A percentile compares a stretch with the other conserved stretches of the same genome.
These are phyloP conservation scores for Halictus ligatus DNA, from an alignment of 2,888 invertebrate genomes.

Conservation along the genomic window DNA sequence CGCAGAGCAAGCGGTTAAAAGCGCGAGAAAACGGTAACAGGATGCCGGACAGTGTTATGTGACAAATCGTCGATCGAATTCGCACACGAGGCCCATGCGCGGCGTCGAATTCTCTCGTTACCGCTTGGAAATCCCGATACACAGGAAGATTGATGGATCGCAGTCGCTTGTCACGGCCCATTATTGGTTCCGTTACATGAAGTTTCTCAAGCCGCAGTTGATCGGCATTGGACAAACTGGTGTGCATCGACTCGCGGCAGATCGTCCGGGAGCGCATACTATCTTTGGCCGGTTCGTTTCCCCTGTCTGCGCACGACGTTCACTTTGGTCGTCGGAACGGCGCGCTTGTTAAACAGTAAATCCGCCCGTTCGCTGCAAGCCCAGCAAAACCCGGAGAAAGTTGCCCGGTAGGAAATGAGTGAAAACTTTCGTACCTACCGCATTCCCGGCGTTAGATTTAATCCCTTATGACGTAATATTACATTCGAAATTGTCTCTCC, in stretches of 20 bases:
- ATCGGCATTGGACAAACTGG: slow-evolving; percentile 69
- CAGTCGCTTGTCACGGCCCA: slow-evolving; percentile 70
- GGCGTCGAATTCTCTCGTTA: slow-evolving; percentile 60
- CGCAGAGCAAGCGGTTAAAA: neutral
- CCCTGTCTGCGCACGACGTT: neutral
- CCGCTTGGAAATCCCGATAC: slow-evolving; percentile 72
- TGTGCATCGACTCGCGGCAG: slow-evolving; percentile 41
- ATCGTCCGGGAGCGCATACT: slow-evolving; percentile 1
- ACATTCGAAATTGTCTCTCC: neutral
- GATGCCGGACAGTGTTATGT: neutral
- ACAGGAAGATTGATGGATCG: slow-evolving; percentile 76
- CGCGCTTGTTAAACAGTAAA: slow-evolving; percentile 32
- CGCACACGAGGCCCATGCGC: neutral
- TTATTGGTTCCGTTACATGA: slow-evolving; percentile 78
- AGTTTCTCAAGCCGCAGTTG: slow-evolving; percentile 69
- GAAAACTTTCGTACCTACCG: neutral
- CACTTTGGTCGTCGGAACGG: slow-evolving; percentile 16
- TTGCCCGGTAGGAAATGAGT: neutral
- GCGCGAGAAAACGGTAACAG: neutral
- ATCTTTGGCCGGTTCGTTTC: neutral
- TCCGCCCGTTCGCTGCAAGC: neutral
- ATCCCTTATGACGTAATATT: neutral
- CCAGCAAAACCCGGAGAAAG: neutral
- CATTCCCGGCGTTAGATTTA: neutral
- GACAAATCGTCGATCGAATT: neutral